Evolutionary conservation across 2,888 invertebrate genomes (phyloP).

Genomic region (Drosophila lutescens): DNA sequence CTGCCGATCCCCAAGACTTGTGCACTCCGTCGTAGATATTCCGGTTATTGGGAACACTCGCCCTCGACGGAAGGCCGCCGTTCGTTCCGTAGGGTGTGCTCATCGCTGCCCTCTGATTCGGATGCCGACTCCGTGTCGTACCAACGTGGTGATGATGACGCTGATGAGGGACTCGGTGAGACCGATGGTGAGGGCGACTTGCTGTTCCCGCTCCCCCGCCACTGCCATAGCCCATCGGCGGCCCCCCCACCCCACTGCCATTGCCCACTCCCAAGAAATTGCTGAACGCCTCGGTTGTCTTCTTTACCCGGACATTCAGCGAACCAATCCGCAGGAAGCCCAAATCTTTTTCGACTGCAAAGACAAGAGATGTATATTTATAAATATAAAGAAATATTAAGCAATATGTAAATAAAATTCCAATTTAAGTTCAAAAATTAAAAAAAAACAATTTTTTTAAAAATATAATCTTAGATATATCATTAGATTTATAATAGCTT

Average conservation of each 20-base stretch:
- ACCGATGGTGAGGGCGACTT: slow-evolving; percentile 85
- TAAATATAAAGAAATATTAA: no score
- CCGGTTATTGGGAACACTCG: slow-evolving; percentile 79
- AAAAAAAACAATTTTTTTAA: no score
- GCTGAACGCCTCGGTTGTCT: slow-evolving; percentile 96
- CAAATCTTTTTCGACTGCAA: slow-evolving; percentile 91
- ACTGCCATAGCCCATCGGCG: slow-evolving; percentile 72
- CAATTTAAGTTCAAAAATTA: no score
- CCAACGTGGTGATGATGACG: slow-evolving; percentile 81
- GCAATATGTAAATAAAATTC: no score
- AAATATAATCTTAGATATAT: no score
- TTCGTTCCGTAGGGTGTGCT: slow-evolving; percentile 74
- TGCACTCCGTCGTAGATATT: slow-evolving; percentile 88
- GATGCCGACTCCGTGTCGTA: slow-evolving; percentile 80
- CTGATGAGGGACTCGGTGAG: slow-evolving; percentile 84
- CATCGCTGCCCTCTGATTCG: slow-evolving; percentile 79
- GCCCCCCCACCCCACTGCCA: slow-evolving; percentile 84
- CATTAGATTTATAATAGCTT: no score
- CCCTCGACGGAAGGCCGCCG: slow-evolving; percentile 72
- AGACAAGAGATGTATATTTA: background rate
- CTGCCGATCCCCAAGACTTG: slow-evolving; percentile 95
- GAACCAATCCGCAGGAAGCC: slow-evolving; percentile 96
- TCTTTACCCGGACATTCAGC: slow-evolving; percentile 95
- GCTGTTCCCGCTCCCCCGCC: slow-evolving; percentile 57
- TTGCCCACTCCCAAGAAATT: slow-evolving; percentile 93